Evolutionary conservation across 1,140 invertebrate species (phyloP), one percentile per base, ranked within the genome.

Genomic region (Drosophila orena): DNA sequence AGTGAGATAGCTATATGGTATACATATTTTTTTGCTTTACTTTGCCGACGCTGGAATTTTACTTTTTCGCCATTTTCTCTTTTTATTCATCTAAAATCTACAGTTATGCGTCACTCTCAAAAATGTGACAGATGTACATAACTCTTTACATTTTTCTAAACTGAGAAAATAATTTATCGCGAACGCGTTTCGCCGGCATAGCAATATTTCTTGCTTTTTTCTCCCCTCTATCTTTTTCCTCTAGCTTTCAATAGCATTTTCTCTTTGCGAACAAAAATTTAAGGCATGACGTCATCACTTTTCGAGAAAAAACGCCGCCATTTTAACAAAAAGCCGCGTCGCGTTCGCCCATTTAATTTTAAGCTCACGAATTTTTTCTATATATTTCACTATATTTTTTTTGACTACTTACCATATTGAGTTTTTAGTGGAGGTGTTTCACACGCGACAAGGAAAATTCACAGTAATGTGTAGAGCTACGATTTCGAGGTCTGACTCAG

Each of bases 371-470:
- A 30, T 38, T 38, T 38, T 0, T 38, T 14, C 4, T 14, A 3
- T 10, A 11, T 8, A 38, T n/a, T 24, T 5, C 20, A 34, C 27
- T 15, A 3, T 0, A 24, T 46, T 35, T 22, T 14, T 22, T 15
- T 10, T 43, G 22, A 30, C 2, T 24, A 70, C 83, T 86, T 71
- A 86, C 83, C 83, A 86, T 86, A 86, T 86, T 88, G 83, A 83
- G 69, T 65, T 65, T 76, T 64, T 54, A 47, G 38, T 17, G 11
- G 35, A 49, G 49, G 64, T 60, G 58, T 76, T 86, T 65, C 65
- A 88, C 79, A 77, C 81, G 65, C 71, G 59, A 88, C 43, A 66
- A 62, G 22, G n/a, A 78, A 85, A 71, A 60, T 74, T 85, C 68
- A 81, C 61, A 78, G 20, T 72, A 70, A 68, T 65, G 60, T 69